Conservation (phyloP, 2,797 vertebrate genomes). For the Lacerta viridis region DNA sequence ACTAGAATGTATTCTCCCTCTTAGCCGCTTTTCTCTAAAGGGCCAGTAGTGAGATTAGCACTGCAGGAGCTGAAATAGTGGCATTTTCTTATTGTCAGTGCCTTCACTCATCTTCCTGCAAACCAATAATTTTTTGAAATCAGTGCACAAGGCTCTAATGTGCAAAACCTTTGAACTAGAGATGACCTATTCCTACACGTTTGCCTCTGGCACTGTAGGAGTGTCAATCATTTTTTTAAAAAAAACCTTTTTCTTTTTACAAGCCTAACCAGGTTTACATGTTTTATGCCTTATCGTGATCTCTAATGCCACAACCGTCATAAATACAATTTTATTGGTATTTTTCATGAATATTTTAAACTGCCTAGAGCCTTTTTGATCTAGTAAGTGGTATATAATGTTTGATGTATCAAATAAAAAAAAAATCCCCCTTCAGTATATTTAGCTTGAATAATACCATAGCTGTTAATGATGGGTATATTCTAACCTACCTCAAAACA, state of each 20-base stretch:
- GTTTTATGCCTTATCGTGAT: slow-evolving; percentile 46
- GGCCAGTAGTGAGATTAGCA: not conserved
- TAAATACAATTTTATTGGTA: too few relatives aligned
- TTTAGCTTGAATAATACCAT: not conserved
- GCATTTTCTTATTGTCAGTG: slow-evolving; percentile 4
- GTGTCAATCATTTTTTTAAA: not conserved
- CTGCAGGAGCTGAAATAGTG: not conserved
- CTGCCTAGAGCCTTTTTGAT: too few relatives aligned
- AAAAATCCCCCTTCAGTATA: not conserved
- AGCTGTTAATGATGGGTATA: not conserved
- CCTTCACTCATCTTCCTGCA: slow-evolving; percentile 31
- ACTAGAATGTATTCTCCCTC: not conserved
- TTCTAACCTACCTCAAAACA: slow-evolving; percentile 66
- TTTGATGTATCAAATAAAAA: too few relatives aligned
- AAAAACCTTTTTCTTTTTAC: too few relatives aligned
- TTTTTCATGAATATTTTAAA: too few relatives aligned
- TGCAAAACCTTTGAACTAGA: not conserved
- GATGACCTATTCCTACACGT: slow-evolving; percentile 25
- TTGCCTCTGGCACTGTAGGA: slow-evolving; percentile 23
- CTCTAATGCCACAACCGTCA: too few relatives aligned
- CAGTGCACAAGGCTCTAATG: slow-evolving; percentile 12
- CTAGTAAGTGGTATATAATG: too few relatives aligned
- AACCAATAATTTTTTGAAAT: slow-evolving; percentile 12
- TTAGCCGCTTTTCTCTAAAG: not conserved
- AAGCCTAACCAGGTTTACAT: not conserved